These are phyloP conservation scores for Scaptomyza cyrtandrae DNA, from an alignment of 2,888 invertebrate genomes.

Conservation along the genomic window DNA sequence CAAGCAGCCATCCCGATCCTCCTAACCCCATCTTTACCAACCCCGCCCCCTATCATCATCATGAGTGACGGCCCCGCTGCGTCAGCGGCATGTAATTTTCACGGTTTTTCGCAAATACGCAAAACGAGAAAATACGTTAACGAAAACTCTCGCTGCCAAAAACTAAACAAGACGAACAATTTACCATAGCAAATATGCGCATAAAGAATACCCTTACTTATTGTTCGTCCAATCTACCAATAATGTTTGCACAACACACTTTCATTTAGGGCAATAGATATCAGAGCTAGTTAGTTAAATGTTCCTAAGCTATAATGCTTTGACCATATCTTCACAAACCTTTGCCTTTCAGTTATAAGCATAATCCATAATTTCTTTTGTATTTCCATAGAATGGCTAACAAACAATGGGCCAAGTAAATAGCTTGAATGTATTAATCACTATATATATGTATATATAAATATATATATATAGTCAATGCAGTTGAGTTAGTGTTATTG, in stretches of 20 bases:
- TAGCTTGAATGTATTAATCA: neutral
- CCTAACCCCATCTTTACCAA: neutral
- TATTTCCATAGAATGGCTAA: too few species aligned
- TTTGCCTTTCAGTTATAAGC: too few species aligned
- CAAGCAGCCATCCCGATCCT: conserved; percentile 25
- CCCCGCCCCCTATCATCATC: conserved; percentile 23
- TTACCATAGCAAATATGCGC: neutral
- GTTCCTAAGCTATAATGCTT: too few species aligned
- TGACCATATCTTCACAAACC: too few species aligned
- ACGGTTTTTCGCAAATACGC: conserved; percentile 71
- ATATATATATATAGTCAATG: neutral
- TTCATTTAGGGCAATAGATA: too few species aligned
- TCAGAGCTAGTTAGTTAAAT: too few species aligned
- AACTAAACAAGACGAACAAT: conserved; percentile 54
- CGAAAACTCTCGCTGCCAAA: conserved; percentile 47
- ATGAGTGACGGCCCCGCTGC: conserved; percentile 74
- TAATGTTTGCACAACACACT: too few species aligned
- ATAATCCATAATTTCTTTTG: too few species aligned
- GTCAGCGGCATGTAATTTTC: conserved; percentile 75
- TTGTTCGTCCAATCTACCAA: too few species aligned
- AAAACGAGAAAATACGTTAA: conserved; percentile 50
- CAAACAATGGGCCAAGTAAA: neutral
- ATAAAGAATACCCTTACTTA: conserved; percentile 30
- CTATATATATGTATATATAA: neutral
- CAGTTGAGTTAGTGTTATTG: neutral